Evolutionary conservation across 1,140 invertebrate genomes (phyloP), one percentile per base, ranked within the genome.

Genomic region (Drosophila tani): DNA sequence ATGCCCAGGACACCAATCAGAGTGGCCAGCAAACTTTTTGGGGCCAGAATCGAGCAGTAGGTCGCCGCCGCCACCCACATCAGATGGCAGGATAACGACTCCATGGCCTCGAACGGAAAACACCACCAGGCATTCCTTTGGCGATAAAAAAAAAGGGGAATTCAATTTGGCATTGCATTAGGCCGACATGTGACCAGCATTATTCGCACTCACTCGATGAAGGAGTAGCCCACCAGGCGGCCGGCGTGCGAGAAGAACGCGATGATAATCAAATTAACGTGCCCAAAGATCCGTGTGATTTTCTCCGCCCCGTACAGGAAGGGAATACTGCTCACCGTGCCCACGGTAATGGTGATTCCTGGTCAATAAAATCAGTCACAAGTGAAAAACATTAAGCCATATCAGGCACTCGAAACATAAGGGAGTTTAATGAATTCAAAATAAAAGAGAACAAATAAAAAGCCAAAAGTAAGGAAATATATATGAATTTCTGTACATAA

Each of bases 11-110:
- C 95, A 41, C 97, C 96, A 76, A 97, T 97, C 19, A 97, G 93
- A 7, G 97, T 97, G 17, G 96, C 97, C 21, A 97, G 92, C 45
- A 98, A 92, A 81, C 95, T 97, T 92, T 96, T 96, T 0, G 97
- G 97, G 17, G 97, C 96, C 57, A 97, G 93, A 82, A 96, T 94
- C 11, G 96, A 96, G 88, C 96, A 97, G 92, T 97, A 98, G 0
- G 96, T 97, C 6, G 96, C 96, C 2, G 96, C 96, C n/a, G 97
- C 96, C 9, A 97, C 96, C 96, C 96, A 97, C 96, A 98, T 97
- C 40, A 98, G 93, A 87, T 97, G 97, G 56, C 97, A 97, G 1
- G 97, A 97, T 9, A 98, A 93, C 2, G 96, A 96, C 93, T 98
- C 97, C 94, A 97, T 95, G 1, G 96, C 95, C 93, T 98, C 97